Base-by-base conservation (phyloP, 2,113 vertebrate genomes). In the Chlorodrepanis virens region DNA sequence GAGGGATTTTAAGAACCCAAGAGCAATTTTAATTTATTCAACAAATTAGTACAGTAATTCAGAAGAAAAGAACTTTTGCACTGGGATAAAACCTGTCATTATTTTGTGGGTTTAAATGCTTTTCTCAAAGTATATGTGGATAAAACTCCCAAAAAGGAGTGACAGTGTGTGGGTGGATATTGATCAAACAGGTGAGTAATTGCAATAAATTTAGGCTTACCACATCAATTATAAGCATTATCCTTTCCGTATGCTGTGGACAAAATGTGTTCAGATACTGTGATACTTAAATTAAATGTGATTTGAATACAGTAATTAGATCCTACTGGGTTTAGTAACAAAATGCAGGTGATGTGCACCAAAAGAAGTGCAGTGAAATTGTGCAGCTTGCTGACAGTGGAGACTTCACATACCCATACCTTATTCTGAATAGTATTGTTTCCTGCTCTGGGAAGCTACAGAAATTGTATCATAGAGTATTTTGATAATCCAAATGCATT, bases 1-100 rank as follows among this genome's bases (percentile, higher is more conserved):
- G 68, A 64, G 37, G 37, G n/a, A 88, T 97, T 90, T 84, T 93
- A 70, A 71, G 59, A 93, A 47, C n/a, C 9, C 56, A 87, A 84
- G 53, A 79, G 52, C 59, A 37, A 23, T 78, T 96, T 94, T 93
- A 92, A 39, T 94, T 95, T 96, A 70, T 91, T 96, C 83, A 91
- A 39, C 31, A 59, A 54, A 81, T 93, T 78, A 59, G 61, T 90
- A 64, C 45, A 54, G 44, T 47, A 53, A 17, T 54, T 21, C 18
- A 37, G 29, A 77, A 82, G 75, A 87, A 60, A 94, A 83, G 35
- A 76, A 6, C 21, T 91, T 88, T 89, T 86, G 50, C 63, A 76
- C 14, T 45, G 23, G 53, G 63, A 47, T 24, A 91, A 96, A 94
- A 49, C 25, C 7, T 52, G 52, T n/a, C 37, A 76, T 39, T 71